These are phyloP conservation scores for Bombus haemorrhoidalis DNA, from an alignment of 1,140 invertebrate genomes.

Conservation along the genomic window DNA sequence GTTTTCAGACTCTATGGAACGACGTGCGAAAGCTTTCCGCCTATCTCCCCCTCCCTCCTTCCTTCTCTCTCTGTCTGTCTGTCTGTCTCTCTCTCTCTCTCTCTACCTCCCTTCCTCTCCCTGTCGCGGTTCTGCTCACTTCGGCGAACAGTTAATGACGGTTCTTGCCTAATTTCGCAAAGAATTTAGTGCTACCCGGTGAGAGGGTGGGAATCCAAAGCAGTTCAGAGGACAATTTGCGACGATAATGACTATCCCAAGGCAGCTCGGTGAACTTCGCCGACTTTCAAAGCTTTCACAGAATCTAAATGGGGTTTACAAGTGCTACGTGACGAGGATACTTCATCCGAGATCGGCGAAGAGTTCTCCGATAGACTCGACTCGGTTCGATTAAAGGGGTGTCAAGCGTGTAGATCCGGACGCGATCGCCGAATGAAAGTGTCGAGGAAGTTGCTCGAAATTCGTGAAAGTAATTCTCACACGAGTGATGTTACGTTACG, in stretches of 20 bases:
- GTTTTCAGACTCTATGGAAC: neutral
- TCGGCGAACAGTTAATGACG: neutral
- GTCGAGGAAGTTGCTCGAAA: neutral
- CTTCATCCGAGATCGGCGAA: neutral
- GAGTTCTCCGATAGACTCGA: conserved; percentile 2
- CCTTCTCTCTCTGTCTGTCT: too few species aligned
- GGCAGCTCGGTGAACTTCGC: conserved; percentile 33
- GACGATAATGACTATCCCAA: conserved; percentile 41
- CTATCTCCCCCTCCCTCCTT: too few species aligned
- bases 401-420: neutral
- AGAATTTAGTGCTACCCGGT: neutral
- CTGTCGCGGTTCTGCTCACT: too few species aligned
- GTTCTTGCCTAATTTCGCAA: conserved; percentile 16
- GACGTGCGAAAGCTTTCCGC: neutral
- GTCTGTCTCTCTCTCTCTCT: too few species aligned
- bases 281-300: conserved; percentile 32
- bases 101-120: too few species aligned
- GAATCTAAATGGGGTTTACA: conserved; percentile 52
- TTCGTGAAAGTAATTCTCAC: neutral
- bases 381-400: conserved; percentile 25
- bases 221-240: conserved; percentile 35
- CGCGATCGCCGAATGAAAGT: conserved; percentile 12
- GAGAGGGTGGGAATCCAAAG: neutral
- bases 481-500: neutral
- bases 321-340: conserved; percentile 49